Evolutionary conservation across 2,888 invertebrate species (phyloP), one percentile per base, ranked within the genome.

Genomic region (Pedicia rivosa): DNA sequence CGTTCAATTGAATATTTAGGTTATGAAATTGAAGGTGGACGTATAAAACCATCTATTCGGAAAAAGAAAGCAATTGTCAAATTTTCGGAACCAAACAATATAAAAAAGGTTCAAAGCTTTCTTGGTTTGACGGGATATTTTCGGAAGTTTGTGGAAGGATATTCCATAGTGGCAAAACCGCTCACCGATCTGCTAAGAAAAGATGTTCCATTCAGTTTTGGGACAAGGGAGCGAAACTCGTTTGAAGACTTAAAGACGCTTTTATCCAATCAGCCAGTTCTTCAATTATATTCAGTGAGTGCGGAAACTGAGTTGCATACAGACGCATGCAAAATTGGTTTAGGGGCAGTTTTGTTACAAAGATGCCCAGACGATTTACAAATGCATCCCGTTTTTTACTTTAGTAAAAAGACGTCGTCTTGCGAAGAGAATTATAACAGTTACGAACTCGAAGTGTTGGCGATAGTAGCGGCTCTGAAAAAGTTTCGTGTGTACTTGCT

Each of bases 51-150:
- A n/a, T n/a, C n/a, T n/a, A n/a, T n/a, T n/a, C n/a, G n/a, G n/a
- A n/a, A n/a, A n/a, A n/a, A n/a, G n/a, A n/a, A n/a, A n/a, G n/a
- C n/a, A n/a, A n/a, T n/a, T n/a, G n/a, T n/a, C n/a, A n/a, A n/a
- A n/a, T n/a, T n/a, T n/a, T n/a, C n/a, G n/a, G n/a, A n/a, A n/a
- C n/a, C n/a, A n/a, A n/a, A n/a, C n/a, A n/a, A n/a, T n/a, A n/a
- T n/a, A n/a, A n/a, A n/a, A n/a, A n/a, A n/a, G n/a, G n/a, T n/a
- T n/a, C n/a, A n/a, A n/a, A n/a, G n/a, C n/a, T n/a, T n/a, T n/a
- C n/a, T n/a, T n/a, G 53, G 53, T 3, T 34, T 57, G 6, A 50
- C 52, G 1, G 50, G 50, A 16, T 54, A 54, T 44, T 57, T 56
- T 37, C 30, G 52, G 15, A 55, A 55, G 31, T 57, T 54, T 40